Conservation (phyloP, 23 tunicate genomes). For the Styela clava region DNA sequence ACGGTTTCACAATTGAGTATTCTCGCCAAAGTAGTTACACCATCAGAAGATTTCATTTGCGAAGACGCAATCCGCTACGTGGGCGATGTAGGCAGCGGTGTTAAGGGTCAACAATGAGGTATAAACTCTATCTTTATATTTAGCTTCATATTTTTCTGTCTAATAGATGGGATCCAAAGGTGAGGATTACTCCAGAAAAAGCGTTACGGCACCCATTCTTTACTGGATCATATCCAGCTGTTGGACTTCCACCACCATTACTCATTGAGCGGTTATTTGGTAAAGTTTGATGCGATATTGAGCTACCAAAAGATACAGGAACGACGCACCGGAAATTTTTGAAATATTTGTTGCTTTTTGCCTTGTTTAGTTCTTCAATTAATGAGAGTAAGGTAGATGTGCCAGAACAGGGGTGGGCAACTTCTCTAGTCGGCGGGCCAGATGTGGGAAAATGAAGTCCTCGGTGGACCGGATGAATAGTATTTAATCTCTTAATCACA, state of each 20-base stretch:
- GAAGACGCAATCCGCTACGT: too few species aligned
- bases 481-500: too few species aligned
- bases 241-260: background rate
- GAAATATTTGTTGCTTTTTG: background rate
- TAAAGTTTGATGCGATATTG: background rate
- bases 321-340: background rate
- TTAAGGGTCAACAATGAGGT: too few species aligned
- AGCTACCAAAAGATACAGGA: background rate
- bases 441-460: too few species aligned
- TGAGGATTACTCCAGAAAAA: conserved; percentile 62
- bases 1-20: too few species aligned
- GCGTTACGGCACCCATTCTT: conserved; percentile 79
- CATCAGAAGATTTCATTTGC: too few species aligned
- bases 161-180: conserved; percentile 53
- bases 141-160: background rate
- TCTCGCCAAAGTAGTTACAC: too few species aligned
- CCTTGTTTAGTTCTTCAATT: background rate
- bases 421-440: too few species aligned
- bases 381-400: background rate
- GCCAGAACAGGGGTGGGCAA: too few species aligned
- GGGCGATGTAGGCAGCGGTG: too few species aligned
- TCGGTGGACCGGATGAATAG: too few species aligned
- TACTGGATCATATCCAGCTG: conserved; percentile 17
- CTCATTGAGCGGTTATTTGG: conserved; percentile 9
- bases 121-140: too few species aligned